Evolutionary conservation across 2,113 vertebrate species (phyloP).

Genomic region (Toxostoma redivivum): DNA sequence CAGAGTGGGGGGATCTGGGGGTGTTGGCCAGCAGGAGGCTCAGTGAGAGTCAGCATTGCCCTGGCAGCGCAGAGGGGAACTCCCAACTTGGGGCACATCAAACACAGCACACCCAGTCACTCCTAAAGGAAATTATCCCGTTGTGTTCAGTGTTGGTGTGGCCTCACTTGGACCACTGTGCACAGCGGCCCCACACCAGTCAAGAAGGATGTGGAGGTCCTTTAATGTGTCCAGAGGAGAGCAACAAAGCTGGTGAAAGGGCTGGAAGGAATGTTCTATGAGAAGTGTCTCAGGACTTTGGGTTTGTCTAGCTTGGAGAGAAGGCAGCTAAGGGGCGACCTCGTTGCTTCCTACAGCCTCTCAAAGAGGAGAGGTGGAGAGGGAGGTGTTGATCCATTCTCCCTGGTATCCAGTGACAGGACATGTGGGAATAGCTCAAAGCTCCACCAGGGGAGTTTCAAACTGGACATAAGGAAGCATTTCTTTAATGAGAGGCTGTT

Average conservation of each 20-base stretch:
- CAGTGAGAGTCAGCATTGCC: not conserved
- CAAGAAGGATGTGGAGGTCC: not conserved
- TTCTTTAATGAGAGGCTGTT: not conserved
- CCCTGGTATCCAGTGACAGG: too few species aligned
- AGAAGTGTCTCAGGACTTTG: not conserved
- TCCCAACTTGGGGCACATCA: fast-evolving
- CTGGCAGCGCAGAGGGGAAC: not conserved
- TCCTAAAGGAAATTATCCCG: fast-evolving
- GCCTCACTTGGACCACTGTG: not conserved
- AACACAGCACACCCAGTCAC: not conserved
- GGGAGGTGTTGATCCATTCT: not conserved
- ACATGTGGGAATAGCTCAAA: fast-evolving
- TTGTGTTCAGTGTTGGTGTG: not conserved
- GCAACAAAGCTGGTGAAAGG: not conserved
- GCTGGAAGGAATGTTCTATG: not conserved
- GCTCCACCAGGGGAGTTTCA: not conserved
- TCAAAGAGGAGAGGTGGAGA: not conserved
- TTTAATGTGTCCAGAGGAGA: not conserved
- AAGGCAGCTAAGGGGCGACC: fast-evolving
- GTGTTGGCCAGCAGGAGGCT: not conserved
- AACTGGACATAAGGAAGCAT: not conserved
- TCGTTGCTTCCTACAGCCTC: not conserved
- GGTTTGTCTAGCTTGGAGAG: not conserved
- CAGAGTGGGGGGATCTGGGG: not conserved
- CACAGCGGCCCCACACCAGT: not conserved